Evolutionary conservation across 2,797 vertebrate species (phyloP).

Genomic region (Micrastur ruficollis): DNA sequence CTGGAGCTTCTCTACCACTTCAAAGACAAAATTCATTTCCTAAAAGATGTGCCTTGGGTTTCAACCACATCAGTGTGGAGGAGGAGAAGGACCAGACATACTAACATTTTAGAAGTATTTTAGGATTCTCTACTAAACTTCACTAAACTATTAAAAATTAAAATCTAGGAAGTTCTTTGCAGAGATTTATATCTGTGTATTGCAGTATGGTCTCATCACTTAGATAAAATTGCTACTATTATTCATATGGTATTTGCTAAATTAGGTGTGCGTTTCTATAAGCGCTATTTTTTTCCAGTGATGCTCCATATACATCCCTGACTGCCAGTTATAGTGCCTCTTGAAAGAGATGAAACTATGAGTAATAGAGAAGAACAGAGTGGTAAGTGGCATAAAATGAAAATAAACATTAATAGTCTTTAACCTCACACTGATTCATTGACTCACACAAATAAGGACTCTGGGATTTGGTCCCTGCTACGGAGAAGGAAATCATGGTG

Average conservation of each 20-base stretch:
- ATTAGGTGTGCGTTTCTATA: not conserved
- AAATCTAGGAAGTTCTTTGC: not conserved
- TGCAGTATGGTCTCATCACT: not conserved
- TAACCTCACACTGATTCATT: not conserved
- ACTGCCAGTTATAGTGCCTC: not conserved
- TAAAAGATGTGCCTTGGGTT: not conserved
- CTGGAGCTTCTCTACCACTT: not conserved
- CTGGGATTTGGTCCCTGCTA: not conserved
- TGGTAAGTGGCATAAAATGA: not conserved
- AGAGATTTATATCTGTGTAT: not conserved
- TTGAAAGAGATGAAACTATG: not conserved
- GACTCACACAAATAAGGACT: not conserved
- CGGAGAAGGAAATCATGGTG: not conserved
- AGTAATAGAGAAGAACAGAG: not conserved
- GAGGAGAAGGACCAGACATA: not conserved
- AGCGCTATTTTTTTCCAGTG: not conserved
- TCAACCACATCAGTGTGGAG: not conserved
- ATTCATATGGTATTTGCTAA: not conserved
- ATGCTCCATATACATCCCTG: not conserved
- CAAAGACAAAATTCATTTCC: not conserved
- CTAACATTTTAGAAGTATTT: not conserved
- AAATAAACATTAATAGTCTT: slow-evolving; percentile 26
- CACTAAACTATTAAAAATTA: not conserved
- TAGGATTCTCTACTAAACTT: not conserved
- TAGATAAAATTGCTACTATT: not conserved